Base-by-base conservation (phyloP, 1,140 invertebrate genomes). In the Drosophila azteca region DNA sequence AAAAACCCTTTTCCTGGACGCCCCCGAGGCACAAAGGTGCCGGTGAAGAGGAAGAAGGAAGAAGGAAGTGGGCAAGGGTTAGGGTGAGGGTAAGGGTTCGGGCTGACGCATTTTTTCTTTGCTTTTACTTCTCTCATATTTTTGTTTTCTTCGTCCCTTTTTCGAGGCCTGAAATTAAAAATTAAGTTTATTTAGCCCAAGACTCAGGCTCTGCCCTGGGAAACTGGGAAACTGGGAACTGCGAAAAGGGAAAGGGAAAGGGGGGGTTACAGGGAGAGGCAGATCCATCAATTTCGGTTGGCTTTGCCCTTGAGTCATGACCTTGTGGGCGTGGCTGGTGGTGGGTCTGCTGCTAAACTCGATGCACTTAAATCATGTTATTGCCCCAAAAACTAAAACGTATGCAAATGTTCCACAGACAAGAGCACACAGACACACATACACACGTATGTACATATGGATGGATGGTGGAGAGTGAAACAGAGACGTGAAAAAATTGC, bases 321-420 rank as follows among this genome's bases (percentile, higher is more conserved):
- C 82, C 82, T 78, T 85, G 82, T 77, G 72, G 76, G 66, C 55
- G 60, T 63, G 66, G 51, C 46, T 13, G 35, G 24, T 5, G 4
- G 8, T n/a, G 26, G 20, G 22, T 35, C 22, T 35, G 26, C 11
- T 13, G 35, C 35, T 39, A 39, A 39, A 4, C 9, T 13, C 35
- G 35, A 39, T n/a, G 17, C 59, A 43, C 44, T 66, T 49, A 52
- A 22, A 8, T 43, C 55, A 46, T 41, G 72, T 58, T 69, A 75
- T 77, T 58, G 59, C 60, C 53, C 45, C 22, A 31, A 57, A 29
- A 53, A 79, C 69, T 61, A 62, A 74, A 63, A 82, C 71, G 62
- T 65, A 82, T 90, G 87, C 87, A 90, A 90, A 88, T 88, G 71
- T 70, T 87, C 67, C 84, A 78, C 59, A 76, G 52, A 65, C 69